Evolutionary conservation across 1,140 invertebrate genomes (phyloP).

Genomic region (Ephestia elutella): DNA sequence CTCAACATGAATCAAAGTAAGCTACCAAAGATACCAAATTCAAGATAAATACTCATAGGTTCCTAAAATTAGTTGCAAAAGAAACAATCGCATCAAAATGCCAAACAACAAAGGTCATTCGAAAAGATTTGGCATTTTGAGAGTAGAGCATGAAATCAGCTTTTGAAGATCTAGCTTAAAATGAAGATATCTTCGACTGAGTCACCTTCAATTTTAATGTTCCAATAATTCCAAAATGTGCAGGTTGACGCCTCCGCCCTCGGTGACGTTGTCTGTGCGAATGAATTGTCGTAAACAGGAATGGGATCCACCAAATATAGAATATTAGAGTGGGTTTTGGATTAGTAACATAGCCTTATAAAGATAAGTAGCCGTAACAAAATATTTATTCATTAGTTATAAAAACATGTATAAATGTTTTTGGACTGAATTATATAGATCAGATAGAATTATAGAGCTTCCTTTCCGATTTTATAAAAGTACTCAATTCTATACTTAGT

Average conservation of each 20-base stretch:
- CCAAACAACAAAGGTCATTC: constrained; percentile 12
- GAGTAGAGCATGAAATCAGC: neutral
- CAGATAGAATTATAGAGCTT: too few species aligned
- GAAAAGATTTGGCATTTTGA: neutral
- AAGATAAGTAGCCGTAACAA: neutral
- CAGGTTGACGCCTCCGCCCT: neutral
- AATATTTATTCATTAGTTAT: neutral
- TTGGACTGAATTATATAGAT: too few species aligned
- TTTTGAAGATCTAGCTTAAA: neutral
- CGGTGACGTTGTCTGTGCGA: constrained; percentile 23
- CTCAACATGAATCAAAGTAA: too few species aligned
- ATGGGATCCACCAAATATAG: constrained; percentile 40
- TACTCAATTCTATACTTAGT: neutral
- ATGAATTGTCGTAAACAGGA: constrained; percentile 31
- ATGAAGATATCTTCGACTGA: neutral
- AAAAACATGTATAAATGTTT: too few species aligned
- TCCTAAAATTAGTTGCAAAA: too few species aligned
- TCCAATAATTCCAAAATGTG: neutral
- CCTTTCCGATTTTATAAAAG: neutral
- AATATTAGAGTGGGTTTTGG: constrained; percentile 11
- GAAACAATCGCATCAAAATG: constrained; percentile 16
- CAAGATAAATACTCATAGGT: too few species aligned
- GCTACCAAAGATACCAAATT: too few species aligned
- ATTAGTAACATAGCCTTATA: constrained; percentile 11
- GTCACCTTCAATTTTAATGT: neutral